phyloP scores from a whole-genome alignment of 2,113 vertebrate species.

The Zapus hudsonius region DNA sequence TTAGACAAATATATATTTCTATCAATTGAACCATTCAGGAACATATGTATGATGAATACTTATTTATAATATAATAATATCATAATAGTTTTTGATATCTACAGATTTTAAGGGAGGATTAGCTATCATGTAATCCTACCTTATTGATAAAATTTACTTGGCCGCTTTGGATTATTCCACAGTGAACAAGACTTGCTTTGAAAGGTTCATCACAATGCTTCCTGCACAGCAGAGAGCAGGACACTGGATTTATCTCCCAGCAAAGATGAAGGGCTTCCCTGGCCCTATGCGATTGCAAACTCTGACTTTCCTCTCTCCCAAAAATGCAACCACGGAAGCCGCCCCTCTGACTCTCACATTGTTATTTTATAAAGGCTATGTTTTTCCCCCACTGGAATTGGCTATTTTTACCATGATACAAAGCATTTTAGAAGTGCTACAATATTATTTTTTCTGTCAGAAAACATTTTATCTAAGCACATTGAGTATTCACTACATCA shows the following conservation, averaged over 20 bases:
- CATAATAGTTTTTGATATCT: background rate
- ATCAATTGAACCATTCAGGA: background rate
- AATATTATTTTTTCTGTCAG: conserved; percentile 74
- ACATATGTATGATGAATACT: background rate
- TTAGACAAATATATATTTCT: background rate
- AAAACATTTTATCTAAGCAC: conserved; percentile 77
- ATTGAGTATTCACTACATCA: conserved; percentile 66
- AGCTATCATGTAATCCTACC: background rate
- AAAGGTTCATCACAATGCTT: conserved; percentile 48
- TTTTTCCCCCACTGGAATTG: conserved; percentile 46
- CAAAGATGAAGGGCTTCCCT: conserved; percentile 43
- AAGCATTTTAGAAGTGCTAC: conserved; percentile 60
- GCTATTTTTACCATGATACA: conserved; percentile 65
- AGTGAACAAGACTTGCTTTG: background rate
- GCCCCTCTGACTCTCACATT: conserved; percentile 6
- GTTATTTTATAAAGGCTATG: conserved; percentile 55
- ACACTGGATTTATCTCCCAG: conserved; percentile 61
- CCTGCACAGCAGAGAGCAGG: conserved; percentile 10
- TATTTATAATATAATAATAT: background rate
- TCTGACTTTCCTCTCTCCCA: conserved; percentile 15
- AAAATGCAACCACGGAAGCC: conserved; percentile 56
- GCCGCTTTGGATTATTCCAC: background rate
- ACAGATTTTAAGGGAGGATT: background rate
- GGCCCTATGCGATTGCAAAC: conserved; percentile 20
- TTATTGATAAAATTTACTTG: conserved; percentile 8